These are phyloP conservation scores for Oreochromis tanganicae DNA, from an alignment of 2,113 vertebrate genomes.

Conservation along the genomic window DNA sequence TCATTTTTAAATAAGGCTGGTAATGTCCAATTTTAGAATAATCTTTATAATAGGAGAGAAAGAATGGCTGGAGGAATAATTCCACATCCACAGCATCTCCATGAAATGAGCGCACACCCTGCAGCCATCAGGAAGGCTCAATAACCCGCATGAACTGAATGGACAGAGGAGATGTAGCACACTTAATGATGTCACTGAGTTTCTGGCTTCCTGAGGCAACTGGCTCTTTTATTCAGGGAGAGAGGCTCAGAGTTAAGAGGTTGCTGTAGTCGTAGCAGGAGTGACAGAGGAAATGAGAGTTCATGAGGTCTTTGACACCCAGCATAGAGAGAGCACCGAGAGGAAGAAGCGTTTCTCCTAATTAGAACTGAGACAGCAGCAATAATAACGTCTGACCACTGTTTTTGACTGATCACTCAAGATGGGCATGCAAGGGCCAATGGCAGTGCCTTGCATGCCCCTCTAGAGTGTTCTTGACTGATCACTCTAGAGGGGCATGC, in stretches of 20 bases:
- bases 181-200: not conserved
- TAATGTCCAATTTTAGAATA: not conserved
- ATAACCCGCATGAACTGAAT: not conserved
- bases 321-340: not conserved
- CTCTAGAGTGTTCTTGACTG: constrained; percentile 8
- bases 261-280: not conserved
- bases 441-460: not conserved
- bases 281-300: not conserved
- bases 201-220: constrained; percentile 6
- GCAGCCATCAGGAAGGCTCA: constrained; percentile 4
- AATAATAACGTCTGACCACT: constrained; percentile 60
- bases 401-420: constrained; percentile 42
- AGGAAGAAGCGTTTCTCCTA: constrained; percentile 28
- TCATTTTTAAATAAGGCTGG: not conserved
- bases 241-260: not conserved
- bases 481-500: constrained; percentile 44
- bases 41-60: not conserved
- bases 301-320: not conserved
- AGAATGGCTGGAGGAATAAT: not conserved
- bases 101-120: constrained; percentile 12
- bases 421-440: constrained; percentile 21
- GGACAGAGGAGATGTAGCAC: not conserved
- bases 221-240: constrained; percentile 8
- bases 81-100: not conserved
- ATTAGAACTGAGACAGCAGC: constrained; percentile 50